Percentiles rank a stretch among this genome's conserved stretches.
These are phyloP conservation scores for Chelon labrosus DNA, from an alignment of 2,797 vertebrate genomes.

Conservation along the genomic window DNA sequence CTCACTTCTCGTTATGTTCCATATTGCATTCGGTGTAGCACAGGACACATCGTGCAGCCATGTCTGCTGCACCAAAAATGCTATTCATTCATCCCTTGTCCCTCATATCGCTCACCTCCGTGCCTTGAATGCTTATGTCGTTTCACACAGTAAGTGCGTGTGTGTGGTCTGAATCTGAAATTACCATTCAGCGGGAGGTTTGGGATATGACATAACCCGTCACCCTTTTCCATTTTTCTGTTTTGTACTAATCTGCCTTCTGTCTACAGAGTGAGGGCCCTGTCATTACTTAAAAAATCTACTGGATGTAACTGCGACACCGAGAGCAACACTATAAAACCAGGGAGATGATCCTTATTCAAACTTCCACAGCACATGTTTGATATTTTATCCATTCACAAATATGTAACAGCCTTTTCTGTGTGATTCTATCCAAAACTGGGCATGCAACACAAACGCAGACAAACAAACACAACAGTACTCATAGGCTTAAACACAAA, in stretches of 20 bases:
- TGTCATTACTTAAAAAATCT: constrained; percentile 9
- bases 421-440: background rate
- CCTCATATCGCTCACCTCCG: constrained; percentile 25
- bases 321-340: constrained; percentile 5
- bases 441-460: background rate
- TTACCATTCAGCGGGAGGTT: constrained; percentile 30
- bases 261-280: constrained; percentile 6
- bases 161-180: constrained; percentile 63
- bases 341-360: background rate
- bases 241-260: constrained; percentile 28
- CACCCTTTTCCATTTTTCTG: constrained; percentile 23
- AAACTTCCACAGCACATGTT: background rate
- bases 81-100: constrained; percentile 51
- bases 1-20: constrained; percentile 19
- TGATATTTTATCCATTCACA: constrained; percentile 4
- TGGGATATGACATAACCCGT: constrained; percentile 23
- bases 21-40: constrained; percentile 34
- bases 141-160: constrained; percentile 40
- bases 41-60: constrained; percentile 32
- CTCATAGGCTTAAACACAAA: background rate
- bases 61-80: constrained; percentile 57
- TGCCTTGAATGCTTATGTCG: constrained; percentile 61
- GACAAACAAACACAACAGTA: background rate
- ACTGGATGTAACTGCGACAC: background rate
- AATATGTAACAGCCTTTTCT: background rate